A percentile compares a stretch with the other conserved stretches of the same genome.
These are phyloP conservation scores for Pelodytes ibericus DNA, from an alignment of 2,797 vertebrate species.

Conservation along the genomic window DNA sequence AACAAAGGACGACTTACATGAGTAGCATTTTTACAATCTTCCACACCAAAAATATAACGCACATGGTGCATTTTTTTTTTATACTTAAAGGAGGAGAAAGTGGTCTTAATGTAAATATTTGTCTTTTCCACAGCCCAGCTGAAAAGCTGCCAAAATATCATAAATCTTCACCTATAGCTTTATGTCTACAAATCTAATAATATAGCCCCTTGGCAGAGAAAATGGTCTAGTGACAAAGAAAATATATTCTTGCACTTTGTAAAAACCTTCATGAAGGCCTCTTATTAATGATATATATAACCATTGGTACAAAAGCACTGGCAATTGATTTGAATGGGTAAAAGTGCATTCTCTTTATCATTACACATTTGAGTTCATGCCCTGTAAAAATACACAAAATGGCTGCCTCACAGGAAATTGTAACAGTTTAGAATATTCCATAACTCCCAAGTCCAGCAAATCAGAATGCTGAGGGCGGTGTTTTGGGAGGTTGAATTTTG, in stretches of 20 bases:
- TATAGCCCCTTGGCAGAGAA: background rate
- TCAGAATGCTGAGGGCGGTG: no score
- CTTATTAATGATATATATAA: no score
- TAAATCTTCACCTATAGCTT: background rate
- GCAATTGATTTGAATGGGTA: no score
- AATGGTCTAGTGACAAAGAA: background rate
- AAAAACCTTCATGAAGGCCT: no score
- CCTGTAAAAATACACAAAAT: no score
- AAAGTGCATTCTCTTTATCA: no score
- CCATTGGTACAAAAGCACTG: no score
- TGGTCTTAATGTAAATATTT: background rate
- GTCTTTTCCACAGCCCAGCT: background rate
- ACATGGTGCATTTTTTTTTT: background rate
- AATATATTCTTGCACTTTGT: background rate
- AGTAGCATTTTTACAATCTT: background rate
- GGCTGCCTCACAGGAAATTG: no score
- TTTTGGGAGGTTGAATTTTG: no score
- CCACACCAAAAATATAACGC: background rate
- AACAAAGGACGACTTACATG: background rate
- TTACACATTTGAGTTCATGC: no score
- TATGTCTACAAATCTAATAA: background rate
- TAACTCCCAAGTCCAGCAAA: no score
- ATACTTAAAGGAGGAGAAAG: background rate
- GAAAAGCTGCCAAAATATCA: background rate
- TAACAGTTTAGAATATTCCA: no score